A percentile compares a stretch with the other conserved stretches of the same genome.
phyloP scores from a whole-genome alignment of 2,797 vertebrate genomes.

The Halcyon leucocephala region DNA sequence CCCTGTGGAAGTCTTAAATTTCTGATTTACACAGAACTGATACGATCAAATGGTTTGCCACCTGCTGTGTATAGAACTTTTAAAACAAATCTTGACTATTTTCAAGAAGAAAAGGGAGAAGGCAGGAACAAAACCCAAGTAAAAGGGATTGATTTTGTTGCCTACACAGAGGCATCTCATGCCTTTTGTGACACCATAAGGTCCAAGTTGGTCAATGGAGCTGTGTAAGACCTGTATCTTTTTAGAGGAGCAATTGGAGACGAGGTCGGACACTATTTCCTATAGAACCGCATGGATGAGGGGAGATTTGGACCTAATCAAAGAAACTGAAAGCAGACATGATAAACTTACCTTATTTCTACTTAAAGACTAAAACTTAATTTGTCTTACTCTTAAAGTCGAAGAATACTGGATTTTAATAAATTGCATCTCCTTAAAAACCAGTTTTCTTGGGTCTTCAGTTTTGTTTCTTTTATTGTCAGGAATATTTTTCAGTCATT shows the following conservation, averaged over 20 bases:
- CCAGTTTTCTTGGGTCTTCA: neutral
- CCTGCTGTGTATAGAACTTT: neutral
- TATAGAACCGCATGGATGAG: neutral
- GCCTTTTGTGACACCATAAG: neutral
- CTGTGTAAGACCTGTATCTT: neutral
- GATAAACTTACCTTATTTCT: neutral
- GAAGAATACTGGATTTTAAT: neutral
- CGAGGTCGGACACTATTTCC: neutral
- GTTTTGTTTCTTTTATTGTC: neutral
- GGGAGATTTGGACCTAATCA: neutral
- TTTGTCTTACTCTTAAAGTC: neutral
- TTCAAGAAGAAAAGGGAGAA: neutral
- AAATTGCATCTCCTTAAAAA: neutral
- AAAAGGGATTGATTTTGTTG: neutral
- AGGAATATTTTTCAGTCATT: neutral
- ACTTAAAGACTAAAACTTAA: neutral
- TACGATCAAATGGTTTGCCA: slow-evolving; percentile 8
- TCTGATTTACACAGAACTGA: neutral
- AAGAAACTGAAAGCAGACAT: neutral
- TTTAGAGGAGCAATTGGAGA: neutral
- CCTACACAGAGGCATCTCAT: neutral
- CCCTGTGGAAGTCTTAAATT: neutral
- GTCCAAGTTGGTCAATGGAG: neutral
- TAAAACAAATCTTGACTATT: neutral
- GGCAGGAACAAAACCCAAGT: neutral